These are phyloP conservation scores for Tragelaphus eurycerus DNA, from an alignment of 2,797 vertebrate species.

Conservation along the genomic window DNA sequence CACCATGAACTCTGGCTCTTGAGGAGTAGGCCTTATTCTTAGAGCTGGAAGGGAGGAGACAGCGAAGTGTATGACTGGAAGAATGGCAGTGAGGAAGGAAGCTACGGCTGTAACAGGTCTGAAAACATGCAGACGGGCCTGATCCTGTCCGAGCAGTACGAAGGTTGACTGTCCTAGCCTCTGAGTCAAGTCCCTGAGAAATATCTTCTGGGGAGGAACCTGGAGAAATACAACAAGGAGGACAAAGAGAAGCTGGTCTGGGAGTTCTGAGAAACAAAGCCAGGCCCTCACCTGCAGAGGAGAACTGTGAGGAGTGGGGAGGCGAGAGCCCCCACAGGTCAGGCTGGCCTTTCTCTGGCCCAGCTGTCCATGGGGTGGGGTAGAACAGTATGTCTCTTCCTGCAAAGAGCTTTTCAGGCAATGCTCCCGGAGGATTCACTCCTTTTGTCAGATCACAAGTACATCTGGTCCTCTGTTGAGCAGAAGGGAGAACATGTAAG, in stretches of 20 bases:
- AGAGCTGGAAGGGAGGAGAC: not conserved
- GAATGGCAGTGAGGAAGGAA: not conserved
- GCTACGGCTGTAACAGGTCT: not conserved
- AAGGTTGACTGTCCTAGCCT: not conserved
- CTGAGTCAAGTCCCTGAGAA: not conserved
- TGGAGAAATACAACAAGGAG: not conserved
- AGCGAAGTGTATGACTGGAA: not conserved
- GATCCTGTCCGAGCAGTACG: too few species aligned
- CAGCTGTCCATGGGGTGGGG: fast-evolving
- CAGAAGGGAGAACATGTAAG: not conserved
- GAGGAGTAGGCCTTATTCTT: not conserved
- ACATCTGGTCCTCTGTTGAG: not conserved
- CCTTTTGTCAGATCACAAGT: not conserved
- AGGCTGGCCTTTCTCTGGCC: not conserved
- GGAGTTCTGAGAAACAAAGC: not conserved
- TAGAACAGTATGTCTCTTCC: too few species aligned
- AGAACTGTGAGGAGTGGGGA: not conserved
- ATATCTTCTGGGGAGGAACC: not conserved
- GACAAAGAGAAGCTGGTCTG: not conserved
- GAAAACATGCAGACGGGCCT: not conserved
- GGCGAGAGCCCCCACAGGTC: fast-evolving
- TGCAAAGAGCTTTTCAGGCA: not conserved
- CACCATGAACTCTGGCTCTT: too few species aligned
- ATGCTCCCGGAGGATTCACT: not conserved
- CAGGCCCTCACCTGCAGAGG: not conserved